Evolutionary conservation across 2,113 vertebrate species (phyloP), one percentile per base, ranked within the genome.

Genomic region (Ictalurus punctatus): DNA sequence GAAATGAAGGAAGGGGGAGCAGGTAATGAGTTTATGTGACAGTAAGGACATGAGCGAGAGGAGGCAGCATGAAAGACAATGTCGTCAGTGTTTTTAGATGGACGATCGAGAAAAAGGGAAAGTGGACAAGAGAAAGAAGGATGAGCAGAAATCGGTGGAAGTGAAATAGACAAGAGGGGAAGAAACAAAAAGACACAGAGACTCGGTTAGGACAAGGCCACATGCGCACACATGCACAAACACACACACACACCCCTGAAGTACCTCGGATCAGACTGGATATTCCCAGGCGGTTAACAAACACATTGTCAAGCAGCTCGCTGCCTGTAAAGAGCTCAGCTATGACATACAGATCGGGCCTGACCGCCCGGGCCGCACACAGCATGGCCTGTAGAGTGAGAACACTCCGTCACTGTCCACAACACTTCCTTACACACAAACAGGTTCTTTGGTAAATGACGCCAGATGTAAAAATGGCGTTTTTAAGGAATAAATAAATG

Each of bases 251-350:
- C 79, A 34, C 91, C 78, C 25, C 40, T 90, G 92, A 93, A 93
- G 94, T 96, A 96, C 93, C 94, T 97, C 96, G 95, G 92, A 97
- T 94, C 48, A 98, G 95, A 95, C 95, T 97, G 95, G 94, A 97
- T 94, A 98, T 97, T 94, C 97, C 96, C 94, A 97, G 95, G 88
- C 94, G 95, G 94, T 96, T 97, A 89, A 97, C 96, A 96, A 98
- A 97, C 90, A 97, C 93, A 96, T 97, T 97, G 95, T 96, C 96
- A 94, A 97, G 90, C 91, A 96, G 95, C 94, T 97, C 95, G 91
- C 95, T 97, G 93, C 96, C 96, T 87, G 96, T 97, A 93, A 97
- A 96, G 92, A 97, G 96, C 90, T 97, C 97, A 90, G 96, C 96
- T 95, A 97, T 95, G 94, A 97, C 95, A 95, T 97, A 98, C 93